Evolutionary conservation across 2,113 vertebrate genomes (phyloP).

Genomic region (Rattus rattus): DNA sequence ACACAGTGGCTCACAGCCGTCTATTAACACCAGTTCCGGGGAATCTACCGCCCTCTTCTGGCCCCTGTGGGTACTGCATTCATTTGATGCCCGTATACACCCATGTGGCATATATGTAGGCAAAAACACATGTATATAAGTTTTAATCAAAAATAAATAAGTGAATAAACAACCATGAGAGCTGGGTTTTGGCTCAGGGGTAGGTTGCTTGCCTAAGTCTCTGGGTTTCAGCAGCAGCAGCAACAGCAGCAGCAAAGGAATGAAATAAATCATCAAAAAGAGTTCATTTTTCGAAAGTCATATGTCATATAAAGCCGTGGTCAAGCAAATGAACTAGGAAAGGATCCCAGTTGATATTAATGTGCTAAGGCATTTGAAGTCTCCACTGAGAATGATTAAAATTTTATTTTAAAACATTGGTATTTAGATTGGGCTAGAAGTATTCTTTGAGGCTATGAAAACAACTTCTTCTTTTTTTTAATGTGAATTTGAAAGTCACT

Average conservation of each 20-base stretch:
- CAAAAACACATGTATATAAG: background rate
- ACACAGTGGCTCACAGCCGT: background rate
- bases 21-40: too few species aligned
- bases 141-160: background rate
- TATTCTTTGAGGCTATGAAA: conserved; percentile 30
- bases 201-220: too few species aligned
- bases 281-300: conserved; percentile 25
- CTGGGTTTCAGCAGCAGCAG: background rate
- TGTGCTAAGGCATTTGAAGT: conserved; percentile 18
- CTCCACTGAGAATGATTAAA: background rate
- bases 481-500: background rate
- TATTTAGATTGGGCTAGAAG: background rate
- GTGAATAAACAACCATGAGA: background rate
- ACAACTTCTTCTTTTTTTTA: background rate
- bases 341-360: background rate
- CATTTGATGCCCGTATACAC: too few species aligned
- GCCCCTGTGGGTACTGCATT: background rate
- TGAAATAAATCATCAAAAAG: conserved; percentile 7
- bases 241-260: background rate
- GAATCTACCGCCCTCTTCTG: too few species aligned
- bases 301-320: background rate
- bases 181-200: background rate
- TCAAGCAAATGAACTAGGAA: background rate
- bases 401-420: conserved; percentile 41
- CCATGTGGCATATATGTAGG: background rate